A percentile compares a stretch with the other conserved stretches of the same genome.
Conservation (phyloP, 92 coral and sea anemone species). For the Zoanthus solanderi region DNA sequence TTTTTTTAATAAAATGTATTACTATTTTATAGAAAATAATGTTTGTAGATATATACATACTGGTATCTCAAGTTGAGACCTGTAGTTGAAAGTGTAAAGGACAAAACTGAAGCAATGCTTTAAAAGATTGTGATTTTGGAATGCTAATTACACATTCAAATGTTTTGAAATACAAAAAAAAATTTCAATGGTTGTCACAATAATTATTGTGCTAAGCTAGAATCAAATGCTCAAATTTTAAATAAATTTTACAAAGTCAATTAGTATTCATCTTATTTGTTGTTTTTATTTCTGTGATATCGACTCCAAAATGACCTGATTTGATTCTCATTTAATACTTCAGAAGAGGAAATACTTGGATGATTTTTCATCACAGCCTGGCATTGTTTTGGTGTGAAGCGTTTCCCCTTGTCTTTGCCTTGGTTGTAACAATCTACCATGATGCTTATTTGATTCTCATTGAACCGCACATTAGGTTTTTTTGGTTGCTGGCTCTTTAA, state of each 20-base stretch:
- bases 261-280: constrained; percentile 1
- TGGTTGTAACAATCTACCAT: constrained; percentile 22
- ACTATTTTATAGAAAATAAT: background rate
- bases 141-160: too few species aligned
- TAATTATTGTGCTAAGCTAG: too few species aligned
- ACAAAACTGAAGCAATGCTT: too few species aligned
- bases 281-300: constrained; percentile 3
- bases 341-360: background rate
- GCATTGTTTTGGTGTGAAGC: constrained; percentile 14
- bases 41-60: background rate
- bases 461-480: constrained; percentile 21
- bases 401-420: constrained; percentile 29
- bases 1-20: background rate
- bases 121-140: too few species aligned
- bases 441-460: constrained; percentile 13
- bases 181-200: too few species aligned
- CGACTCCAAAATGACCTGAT: constrained; percentile 17
- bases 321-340: constrained; percentile 2
- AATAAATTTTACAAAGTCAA: too few species aligned
- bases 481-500: constrained; percentile 32
- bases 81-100: too few species aligned
- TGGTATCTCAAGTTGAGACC: background rate
- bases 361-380: constrained; percentile 17
- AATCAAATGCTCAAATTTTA: too few species aligned
- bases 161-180: too few species aligned